A percentile compares a stretch with the other conserved stretches of the same genome.
Evolutionary conservation across 2,888 invertebrate genomes (phyloP).

Genomic region (Rhagophthalmus giganteus): DNA sequence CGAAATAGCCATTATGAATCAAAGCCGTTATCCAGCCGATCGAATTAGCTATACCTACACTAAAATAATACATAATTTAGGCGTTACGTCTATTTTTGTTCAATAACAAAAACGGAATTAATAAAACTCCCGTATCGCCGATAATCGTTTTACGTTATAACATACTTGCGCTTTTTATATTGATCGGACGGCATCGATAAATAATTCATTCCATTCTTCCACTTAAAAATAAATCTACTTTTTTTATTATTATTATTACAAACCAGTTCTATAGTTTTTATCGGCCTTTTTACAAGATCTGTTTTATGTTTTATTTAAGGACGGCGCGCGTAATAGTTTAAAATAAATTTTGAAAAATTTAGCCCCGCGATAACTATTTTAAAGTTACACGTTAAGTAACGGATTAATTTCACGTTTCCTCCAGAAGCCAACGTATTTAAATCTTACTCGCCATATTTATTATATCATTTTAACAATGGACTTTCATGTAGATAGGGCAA

Average conservation of each 20-base stretch:
- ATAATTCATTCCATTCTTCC: constrained; percentile 26
- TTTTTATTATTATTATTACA: constrained; percentile 24
- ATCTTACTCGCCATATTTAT: constrained; percentile 45
- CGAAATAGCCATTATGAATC: constrained; percentile 26
- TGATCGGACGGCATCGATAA: constrained; percentile 15
- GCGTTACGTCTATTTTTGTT: no score
- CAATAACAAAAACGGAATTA: background rate
- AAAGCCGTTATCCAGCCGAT: constrained; percentile 17
- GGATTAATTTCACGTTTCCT: constrained; percentile 45
- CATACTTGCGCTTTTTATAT: constrained; percentile 3
- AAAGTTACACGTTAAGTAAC: background rate
- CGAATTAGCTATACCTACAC: constrained; percentile 18
- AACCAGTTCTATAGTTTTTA: constrained; percentile 32
- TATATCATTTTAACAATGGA: constrained; percentile 47
- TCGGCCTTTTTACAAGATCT: constrained; percentile 15
- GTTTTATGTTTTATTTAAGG: constrained; percentile 31
- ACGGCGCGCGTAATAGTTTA: constrained; percentile 4
- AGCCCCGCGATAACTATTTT: no score
- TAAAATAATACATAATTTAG: no score
- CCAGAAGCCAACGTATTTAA: constrained; percentile 47
- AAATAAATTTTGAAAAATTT: no score
- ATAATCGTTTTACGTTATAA: background rate
- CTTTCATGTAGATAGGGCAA: constrained; percentile 46
- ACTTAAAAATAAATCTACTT: constrained; percentile 21
- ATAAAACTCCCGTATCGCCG: background rate